phyloP scores from a whole-genome alignment of 2,888 invertebrate genomes.

The Eurytoma californica region DNA sequence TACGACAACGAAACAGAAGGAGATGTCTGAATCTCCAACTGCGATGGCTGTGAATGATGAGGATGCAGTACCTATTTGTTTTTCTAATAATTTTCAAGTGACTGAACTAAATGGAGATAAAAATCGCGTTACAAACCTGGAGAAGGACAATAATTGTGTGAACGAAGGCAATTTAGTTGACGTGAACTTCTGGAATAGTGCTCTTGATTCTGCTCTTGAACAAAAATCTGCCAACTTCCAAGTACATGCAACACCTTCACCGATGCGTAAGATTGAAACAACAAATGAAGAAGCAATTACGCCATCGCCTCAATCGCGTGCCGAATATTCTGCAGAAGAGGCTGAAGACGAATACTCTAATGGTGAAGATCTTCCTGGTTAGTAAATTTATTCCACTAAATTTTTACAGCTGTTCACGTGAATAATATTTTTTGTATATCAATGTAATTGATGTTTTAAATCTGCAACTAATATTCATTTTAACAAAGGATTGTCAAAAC shows the following conservation, averaged over 20 bases:
- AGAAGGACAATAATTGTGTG: constrained; percentile 13
- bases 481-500: constrained; percentile 45
- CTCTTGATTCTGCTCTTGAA: constrained; percentile 66
- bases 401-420: not conserved
- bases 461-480: not conserved
- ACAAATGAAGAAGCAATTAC: constrained; percentile 61
- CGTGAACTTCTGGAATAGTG: constrained; percentile 68
- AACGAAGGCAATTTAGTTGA: constrained; percentile 59
- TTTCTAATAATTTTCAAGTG: constrained; percentile 60
- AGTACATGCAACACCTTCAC: constrained; percentile 58
- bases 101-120: constrained; percentile 50
- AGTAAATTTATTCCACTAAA: constrained; percentile 42
- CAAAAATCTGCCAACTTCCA: constrained; percentile 63
- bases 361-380: constrained; percentile 62
- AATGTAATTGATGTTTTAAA: not conserved
- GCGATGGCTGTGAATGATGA: constrained; percentile 22
- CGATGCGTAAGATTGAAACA: constrained; percentile 56
- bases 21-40: constrained; percentile 17
- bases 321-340: constrained; percentile 64
- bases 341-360: constrained; percentile 65
- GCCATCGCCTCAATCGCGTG: constrained; percentile 63
- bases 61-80: constrained; percentile 42
- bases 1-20: not conserved
- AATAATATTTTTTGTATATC: not conserved
- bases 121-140: not conserved